These are phyloP conservation scores for Coreius guichenoti DNA, from an alignment of 2,797 vertebrate species.

Conservation along the genomic window DNA sequence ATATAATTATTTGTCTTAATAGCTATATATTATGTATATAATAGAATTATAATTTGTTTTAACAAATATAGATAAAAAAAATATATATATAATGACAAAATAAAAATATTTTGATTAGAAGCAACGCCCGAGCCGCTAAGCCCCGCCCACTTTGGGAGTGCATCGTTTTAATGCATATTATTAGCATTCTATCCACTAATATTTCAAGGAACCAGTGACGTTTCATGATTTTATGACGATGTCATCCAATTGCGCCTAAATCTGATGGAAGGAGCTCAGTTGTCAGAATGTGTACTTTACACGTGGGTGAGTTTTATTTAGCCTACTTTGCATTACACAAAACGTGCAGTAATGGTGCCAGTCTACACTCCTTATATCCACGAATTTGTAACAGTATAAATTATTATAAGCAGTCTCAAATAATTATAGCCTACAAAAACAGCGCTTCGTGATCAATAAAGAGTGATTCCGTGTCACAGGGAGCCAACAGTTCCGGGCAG, in stretches of 20 bases:
- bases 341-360: not conserved
- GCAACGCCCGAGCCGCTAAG: not conserved
- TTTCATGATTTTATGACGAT: not conserved
- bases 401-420: not conserved
- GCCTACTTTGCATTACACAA: not conserved
- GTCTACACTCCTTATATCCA: not conserved
- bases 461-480: conserved; percentile 74
- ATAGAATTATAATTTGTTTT: not conserved
- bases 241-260: conserved; percentile 39
- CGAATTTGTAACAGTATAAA: not conserved
- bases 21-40: not conserved
- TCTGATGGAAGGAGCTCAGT: conserved; percentile 70
- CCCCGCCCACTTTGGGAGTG: not conserved
- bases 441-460: not conserved
- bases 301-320: conserved; percentile 75
- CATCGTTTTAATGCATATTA: not conserved
- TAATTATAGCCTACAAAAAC: not conserved
- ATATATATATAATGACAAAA: not conserved
- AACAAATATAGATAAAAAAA: not conserved
- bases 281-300: conserved; percentile 65
- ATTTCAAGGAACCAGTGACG: not conserved
- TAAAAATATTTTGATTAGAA: not conserved
- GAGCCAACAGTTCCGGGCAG: conserved; percentile 93
- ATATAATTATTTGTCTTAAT: too few species aligned
- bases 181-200: not conserved